A percentile compares a stretch with the other conserved stretches of the same genome.
Conservation (phyloP, 64 coral and sea anemone genomes). For the Stichodactyla mertensii region DNA sequence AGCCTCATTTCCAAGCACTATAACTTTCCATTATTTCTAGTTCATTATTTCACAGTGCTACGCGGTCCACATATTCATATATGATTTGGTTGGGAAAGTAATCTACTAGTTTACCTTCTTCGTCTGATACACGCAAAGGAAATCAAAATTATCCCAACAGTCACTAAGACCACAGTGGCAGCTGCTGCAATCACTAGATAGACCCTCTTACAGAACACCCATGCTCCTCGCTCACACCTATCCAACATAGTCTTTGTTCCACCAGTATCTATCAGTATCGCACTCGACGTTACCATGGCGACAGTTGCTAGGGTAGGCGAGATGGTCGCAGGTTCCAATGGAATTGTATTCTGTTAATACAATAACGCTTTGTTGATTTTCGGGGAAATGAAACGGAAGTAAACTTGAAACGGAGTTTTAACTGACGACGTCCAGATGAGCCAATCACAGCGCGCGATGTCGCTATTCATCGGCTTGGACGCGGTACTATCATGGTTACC, state of each 20-base stretch:
- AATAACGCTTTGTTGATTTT: neutral
- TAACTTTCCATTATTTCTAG: too few species aligned
- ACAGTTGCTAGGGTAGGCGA: neutral
- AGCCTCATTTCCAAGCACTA: too few species aligned
- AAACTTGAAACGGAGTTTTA: too few species aligned
- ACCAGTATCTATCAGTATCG: neutral
- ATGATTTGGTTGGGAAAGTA: neutral
- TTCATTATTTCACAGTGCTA: too few species aligned
- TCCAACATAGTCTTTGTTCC: neutral
- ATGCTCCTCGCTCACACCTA: neutral
- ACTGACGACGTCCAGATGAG: too few species aligned
- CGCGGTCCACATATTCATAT: too few species aligned
- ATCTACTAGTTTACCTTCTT: neutral
- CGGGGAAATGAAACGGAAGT: too few species aligned
- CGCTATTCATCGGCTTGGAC: too few species aligned
- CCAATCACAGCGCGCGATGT: too few species aligned
- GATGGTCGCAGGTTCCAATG: neutral
- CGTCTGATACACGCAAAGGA: conserved; percentile 1
- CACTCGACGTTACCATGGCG: neutral
- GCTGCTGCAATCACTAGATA: neutral
- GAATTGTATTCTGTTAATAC: neutral
- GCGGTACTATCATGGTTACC: too few species aligned
- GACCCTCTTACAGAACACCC: neutral
- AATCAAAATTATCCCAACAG: neutral
- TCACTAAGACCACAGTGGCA: neutral